A percentile compares a stretch with the other conserved stretches of the same genome.
phyloP scores from a whole-genome alignment of 2,888 invertebrate species.

The Coecobrya sp. region DNA sequence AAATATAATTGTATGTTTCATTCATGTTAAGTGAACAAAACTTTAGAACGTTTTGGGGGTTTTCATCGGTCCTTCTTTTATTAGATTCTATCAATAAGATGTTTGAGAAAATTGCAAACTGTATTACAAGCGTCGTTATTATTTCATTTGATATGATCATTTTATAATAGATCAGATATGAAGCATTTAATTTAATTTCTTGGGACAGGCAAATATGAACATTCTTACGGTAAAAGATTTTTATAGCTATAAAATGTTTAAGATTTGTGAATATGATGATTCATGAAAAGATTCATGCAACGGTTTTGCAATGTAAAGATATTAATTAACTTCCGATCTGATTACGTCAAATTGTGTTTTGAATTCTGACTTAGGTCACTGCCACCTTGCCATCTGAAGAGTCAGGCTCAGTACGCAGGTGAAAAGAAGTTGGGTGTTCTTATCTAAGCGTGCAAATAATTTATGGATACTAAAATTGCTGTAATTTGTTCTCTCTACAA shows the following conservation, averaged over 20 bases:
- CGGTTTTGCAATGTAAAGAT: not conserved
- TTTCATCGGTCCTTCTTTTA: not conserved
- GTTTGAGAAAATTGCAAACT: too few relatives aligned
- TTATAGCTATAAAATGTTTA: too few relatives aligned
- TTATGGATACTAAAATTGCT: constrained; percentile 19
- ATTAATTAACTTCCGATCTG: constrained; percentile 26
- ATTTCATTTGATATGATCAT: too few relatives aligned
- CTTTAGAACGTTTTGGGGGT: not conserved
- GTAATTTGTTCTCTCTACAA: constrained; percentile 5
- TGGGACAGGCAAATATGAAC: too few relatives aligned
- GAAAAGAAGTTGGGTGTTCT: not conserved
- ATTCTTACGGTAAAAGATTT: too few relatives aligned
- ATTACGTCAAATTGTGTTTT: not conserved
- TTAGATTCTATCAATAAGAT: too few relatives aligned
- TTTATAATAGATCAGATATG: too few relatives aligned
- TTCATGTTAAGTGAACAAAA: not conserved
- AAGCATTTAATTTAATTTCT: too few relatives aligned
- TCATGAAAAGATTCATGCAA: not conserved
- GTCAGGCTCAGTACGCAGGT: not conserved
- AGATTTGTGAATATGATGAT: too few relatives aligned
- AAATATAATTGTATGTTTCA: not conserved
- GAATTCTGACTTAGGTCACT: constrained; percentile 41
- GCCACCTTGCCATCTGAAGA: not conserved
- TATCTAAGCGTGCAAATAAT: constrained; percentile 35
- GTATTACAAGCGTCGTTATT: too few relatives aligned